Evolutionary conservation across 1,140 invertebrate genomes (phyloP).

Genomic region (Triops cancriformis): DNA sequence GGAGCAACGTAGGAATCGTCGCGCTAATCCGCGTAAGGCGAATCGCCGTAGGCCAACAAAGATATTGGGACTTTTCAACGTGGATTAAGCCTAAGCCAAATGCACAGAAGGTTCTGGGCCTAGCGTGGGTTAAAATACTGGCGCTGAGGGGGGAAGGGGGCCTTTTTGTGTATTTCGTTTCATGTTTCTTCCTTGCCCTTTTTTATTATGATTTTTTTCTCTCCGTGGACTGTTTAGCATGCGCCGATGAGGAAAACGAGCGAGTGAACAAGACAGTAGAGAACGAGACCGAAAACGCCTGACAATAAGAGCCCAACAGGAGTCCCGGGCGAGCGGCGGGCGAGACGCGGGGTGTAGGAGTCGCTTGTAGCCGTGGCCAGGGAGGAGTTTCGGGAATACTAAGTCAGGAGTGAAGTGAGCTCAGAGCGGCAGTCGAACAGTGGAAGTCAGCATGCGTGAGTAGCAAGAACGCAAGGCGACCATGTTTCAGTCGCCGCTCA

Average conservation of each 20-base stretch:
- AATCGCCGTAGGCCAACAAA: no score
- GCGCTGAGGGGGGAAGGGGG: neutral
- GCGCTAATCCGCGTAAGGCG: no score
- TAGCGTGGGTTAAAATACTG: neutral
- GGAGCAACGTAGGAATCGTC: no score
- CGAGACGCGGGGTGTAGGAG: no score
- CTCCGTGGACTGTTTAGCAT: neutral
- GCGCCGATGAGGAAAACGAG: conserved; percentile 8
- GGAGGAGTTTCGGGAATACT: neutral
- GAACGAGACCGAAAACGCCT: neutral
- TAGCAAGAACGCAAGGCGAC: conserved; percentile 4
- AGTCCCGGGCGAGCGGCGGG: neutral
- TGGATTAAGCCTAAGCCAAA: no score
- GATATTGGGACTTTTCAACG: no score
- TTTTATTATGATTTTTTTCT: neutral
- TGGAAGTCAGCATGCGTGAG: neutral
- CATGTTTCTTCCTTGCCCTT: no score
- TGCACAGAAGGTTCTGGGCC: neutral
- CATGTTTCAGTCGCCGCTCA: conserved; percentile 4
- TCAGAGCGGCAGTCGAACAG: neutral
- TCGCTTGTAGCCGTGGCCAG: no score
- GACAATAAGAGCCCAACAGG: no score
- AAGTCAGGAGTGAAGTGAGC: neutral
- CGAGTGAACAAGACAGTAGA: neutral
- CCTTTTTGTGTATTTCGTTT: no score